phyloP scores from a whole-genome alignment of 2,113 vertebrate genomes.

The Tragelaphus strepsiceros region DNA sequence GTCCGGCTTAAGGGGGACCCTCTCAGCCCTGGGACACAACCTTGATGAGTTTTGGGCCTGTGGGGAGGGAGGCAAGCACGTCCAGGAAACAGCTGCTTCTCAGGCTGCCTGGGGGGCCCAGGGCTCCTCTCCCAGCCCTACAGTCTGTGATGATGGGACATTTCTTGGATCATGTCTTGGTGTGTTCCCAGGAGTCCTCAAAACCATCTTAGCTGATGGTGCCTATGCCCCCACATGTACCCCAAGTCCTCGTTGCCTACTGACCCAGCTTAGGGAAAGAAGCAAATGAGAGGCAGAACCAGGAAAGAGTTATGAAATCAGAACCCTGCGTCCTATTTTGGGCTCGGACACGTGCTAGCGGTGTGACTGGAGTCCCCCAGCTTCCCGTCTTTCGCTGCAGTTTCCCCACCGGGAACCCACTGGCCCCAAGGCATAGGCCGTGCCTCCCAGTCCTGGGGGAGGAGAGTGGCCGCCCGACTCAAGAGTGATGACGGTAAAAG shows the following conservation, averaged over 20 bases:
- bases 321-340: neutral
- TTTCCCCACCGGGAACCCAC: neutral
- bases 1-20: neutral
- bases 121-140: neutral
- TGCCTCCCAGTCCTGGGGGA: neutral
- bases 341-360: neutral
- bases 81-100: neutral
- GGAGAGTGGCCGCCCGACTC: neutral
- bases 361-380: neutral
- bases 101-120: neutral
- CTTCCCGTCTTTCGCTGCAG: neutral
- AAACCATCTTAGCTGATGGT: neutral
- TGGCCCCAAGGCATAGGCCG: neutral
- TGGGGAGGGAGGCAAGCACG: neutral
- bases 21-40: neutral
- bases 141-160: neutral
- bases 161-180: neutral
- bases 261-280: neutral
- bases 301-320: neutral
- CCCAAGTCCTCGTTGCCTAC: neutral
- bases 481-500: too few species aligned
- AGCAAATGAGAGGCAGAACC: neutral
- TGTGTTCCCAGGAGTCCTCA: neutral
- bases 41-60: neutral
- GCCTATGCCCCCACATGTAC: rapidly evolving